Conservation (phyloP, 30 jellyfish, hydroid and myxozoan species). For the Aurelia sp. region DNA sequence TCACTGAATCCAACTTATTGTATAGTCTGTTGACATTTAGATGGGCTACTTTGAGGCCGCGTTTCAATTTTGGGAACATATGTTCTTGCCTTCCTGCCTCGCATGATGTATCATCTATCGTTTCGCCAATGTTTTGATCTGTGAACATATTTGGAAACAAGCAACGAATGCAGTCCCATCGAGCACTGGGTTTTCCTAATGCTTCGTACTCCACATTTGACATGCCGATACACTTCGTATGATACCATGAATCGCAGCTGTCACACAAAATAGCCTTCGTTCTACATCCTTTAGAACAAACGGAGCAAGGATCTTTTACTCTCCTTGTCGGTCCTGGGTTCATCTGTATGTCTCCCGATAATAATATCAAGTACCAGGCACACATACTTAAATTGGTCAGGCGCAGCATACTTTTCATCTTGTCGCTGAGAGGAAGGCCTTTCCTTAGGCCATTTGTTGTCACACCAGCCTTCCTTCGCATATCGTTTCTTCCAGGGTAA, state of each 20-base stretch:
- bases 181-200: conserved; percentile 37
- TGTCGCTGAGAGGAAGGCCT: conserved; percentile 57
- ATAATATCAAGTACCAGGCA: conserved; percentile 57
- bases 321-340: conserved; percentile 67
- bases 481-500: no score
- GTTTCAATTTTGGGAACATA: conserved; percentile 58
- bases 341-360: not conserved
- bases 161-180: conserved; percentile 64
- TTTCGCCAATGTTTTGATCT: conserved; percentile 52
- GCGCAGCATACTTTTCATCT: conserved; percentile 55
- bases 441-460: not conserved
- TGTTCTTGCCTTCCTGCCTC: conserved; percentile 56
- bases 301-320: conserved; percentile 60
- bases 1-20: no score
- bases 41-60: conserved; percentile 26
- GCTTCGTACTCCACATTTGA: no score
- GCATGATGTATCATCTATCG: conserved; percentile 30
- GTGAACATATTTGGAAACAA: conserved; percentile 55
- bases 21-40: no score
- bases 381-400: conserved; percentile 53
- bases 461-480: no score
- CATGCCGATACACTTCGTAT: no score
- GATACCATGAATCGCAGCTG: no score
- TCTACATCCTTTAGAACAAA: conserved; percentile 64
- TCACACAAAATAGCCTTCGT: conserved; percentile 3